Evolutionary conservation across 2,113 vertebrate species (phyloP), one percentile per base, ranked within the genome.

Genomic region (Elephas maximus): DNA sequence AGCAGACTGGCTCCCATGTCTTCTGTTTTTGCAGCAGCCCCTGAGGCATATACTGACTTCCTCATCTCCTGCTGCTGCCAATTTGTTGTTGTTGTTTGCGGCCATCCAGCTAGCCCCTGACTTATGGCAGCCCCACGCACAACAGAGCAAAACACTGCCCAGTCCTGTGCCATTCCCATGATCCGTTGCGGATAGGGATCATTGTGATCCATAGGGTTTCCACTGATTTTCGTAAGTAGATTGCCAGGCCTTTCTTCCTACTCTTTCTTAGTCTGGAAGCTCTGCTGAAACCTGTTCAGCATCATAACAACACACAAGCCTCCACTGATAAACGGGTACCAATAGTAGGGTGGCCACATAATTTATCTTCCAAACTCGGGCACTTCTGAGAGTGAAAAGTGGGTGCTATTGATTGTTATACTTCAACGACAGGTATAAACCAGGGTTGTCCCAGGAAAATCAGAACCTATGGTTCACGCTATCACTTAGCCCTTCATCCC

Each of bases 311-410:
- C 53, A 57, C 53, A 57, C 12, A 57, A 57, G 53, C 53, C 11
- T 57, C 53, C 53, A 57, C 53, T 57, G 60, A 62, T 7, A 62
- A 7, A 62, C 60, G 8, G 60, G 60, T 62, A 20, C 60, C 74
- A 45, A 62, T 33, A 77, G 82, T 74, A 78, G 57, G 8, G 37
- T 62, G 81, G 1, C 44, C 57, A 20, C 82, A 88, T 84, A 71
- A 28, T 48, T 5, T 45, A 74, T 83, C 76, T 69, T 79, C 62
- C 12, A 33, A 87, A 65, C n/a, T 85, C 18, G 53, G 87, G 30
- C n/a, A 37, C 20, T 53, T 95, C 21, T n/a, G 77, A 92, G 81
- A 92, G 48, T 77, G 23, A 77, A 95, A 94, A 69, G 5, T 79
- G 18, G 76, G 15, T 78, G n/a, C 0, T 90, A 26, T 37, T 45